Conservation (phyloP, 1,140 invertebrate species). For the Nasonia longicornis region DNA sequence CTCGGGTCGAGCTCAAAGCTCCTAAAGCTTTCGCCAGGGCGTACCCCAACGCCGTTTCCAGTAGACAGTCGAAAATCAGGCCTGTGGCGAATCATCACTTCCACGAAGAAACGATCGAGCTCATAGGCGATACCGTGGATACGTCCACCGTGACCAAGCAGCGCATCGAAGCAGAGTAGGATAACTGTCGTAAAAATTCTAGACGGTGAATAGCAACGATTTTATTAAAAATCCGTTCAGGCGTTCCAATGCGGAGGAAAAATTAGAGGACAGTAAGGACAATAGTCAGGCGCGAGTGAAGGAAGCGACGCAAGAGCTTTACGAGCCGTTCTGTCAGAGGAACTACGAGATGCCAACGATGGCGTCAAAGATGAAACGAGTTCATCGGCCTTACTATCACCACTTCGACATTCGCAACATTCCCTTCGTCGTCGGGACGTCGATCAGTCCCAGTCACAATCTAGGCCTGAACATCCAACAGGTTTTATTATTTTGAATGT, state of each 20-base stretch:
- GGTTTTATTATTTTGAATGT: conserved; percentile 48
- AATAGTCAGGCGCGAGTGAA: neutral
- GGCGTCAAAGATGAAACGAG: conserved; percentile 69
- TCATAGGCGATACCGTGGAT: neutral
- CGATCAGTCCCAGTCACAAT: conserved; percentile 70
- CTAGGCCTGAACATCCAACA: conserved; percentile 73
- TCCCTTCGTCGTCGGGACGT: conserved; percentile 71
- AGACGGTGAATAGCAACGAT: neutral
- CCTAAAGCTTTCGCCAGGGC: conserved; percentile 65
- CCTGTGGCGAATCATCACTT: neutral
- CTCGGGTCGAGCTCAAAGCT: conserved; percentile 26
- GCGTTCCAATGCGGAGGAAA: neutral
- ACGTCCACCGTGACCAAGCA: neutral
- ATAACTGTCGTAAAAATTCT: neutral
- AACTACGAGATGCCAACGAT: conserved; percentile 68
- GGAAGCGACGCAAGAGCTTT: neutral
- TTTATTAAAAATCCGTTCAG: neutral
- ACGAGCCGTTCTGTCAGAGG: conserved; percentile 3
- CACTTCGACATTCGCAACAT: conserved; percentile 68
- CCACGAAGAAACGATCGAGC: neutral
- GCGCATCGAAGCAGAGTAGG: neutral
- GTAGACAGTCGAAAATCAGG: conserved; percentile 52
- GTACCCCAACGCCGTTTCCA: conserved; percentile 51
- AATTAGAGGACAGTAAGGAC: neutral
- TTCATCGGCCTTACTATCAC: conserved; percentile 65